Evolutionary conservation across 2,113 vertebrate genomes (phyloP).

Genomic region (Collichthys lucidus): DNA sequence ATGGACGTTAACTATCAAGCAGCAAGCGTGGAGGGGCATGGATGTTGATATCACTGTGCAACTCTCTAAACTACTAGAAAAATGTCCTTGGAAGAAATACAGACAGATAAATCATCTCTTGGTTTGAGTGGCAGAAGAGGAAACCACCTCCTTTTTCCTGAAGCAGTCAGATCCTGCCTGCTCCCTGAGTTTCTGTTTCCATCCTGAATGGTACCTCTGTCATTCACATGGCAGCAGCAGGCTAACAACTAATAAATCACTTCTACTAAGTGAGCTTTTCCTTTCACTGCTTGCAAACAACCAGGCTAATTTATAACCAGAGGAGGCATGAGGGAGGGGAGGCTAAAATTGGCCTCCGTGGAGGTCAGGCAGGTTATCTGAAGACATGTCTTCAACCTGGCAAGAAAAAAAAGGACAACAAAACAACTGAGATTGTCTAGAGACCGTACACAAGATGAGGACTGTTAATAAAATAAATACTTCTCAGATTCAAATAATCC

Average conservation of each 20-base stretch:
- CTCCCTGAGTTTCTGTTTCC: conserved; percentile 68
- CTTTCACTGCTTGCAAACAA: conserved; percentile 75
- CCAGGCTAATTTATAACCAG: conserved; percentile 80
- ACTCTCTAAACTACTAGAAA: conserved; percentile 5
- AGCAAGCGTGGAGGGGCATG: background rate
- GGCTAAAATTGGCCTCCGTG: conserved; percentile 55
- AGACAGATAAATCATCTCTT: conserved; percentile 40
- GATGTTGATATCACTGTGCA: background rate
- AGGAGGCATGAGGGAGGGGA: conserved; percentile 47
- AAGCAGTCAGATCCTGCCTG: conserved; percentile 55
- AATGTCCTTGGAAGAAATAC: background rate
- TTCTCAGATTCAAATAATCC: background rate
- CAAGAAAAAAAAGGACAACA: conserved; percentile 20
- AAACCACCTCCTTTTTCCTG: conserved; percentile 69
- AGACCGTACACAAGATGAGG: background rate
- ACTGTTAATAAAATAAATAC: background rate
- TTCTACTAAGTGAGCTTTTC: conserved; percentile 81
- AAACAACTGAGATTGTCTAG: background rate
- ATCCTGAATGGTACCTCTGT: conserved; percentile 73
- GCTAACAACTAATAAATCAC: conserved; percentile 82
- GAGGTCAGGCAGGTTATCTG: conserved; percentile 69
- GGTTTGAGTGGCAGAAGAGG: conserved; percentile 46
- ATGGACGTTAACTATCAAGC: background rate
- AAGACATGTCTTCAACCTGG: conserved; percentile 41
- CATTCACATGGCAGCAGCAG: conserved; percentile 76